A percentile compares a stretch with the other conserved stretches of the same genome.
phyloP scores from a whole-genome alignment of 2,113 vertebrate genomes.

The Amphiprion percula region DNA sequence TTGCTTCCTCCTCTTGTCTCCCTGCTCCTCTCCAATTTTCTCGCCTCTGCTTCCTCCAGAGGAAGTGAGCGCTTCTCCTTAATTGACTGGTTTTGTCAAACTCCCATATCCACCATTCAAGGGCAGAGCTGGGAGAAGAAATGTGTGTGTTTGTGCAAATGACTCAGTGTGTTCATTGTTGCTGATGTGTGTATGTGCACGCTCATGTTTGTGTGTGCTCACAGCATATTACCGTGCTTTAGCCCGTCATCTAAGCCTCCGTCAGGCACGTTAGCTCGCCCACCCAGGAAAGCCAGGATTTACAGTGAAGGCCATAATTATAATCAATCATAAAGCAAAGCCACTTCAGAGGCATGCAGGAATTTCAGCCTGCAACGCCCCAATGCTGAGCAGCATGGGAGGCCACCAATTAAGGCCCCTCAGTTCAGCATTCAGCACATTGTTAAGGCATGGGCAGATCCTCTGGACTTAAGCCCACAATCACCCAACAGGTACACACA shows the following conservation, averaged over 20 bases:
- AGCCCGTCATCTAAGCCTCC: conserved; percentile 48
- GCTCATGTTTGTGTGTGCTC: conserved; percentile 9
- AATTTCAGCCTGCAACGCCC: conserved; percentile 40
- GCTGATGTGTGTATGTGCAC: not conserved
- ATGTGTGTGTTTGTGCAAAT: conserved; percentile 6
- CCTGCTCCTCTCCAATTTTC: conserved; percentile 34
- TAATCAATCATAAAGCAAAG: conserved; percentile 65
- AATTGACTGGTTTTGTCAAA: conserved; percentile 73
- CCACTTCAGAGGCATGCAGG: conserved; percentile 51
- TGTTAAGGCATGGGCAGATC: not conserved
- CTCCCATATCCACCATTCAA: conserved; percentile 44
- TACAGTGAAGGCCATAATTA: conserved; percentile 62
- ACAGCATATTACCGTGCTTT: conserved; percentile 30
- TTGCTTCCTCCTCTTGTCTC: conserved; percentile 28
- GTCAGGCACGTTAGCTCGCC: conserved; percentile 33
- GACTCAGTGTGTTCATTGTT: conserved; percentile 28
- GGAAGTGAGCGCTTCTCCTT: conserved; percentile 46
- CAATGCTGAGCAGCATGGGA: conserved; percentile 42
- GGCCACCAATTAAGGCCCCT: conserved; percentile 60
- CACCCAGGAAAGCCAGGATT: conserved; percentile 63
- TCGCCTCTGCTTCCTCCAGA: conserved; percentile 34
- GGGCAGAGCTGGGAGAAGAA: conserved; percentile 22
- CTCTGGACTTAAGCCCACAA: conserved; percentile 17
- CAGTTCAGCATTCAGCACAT: conserved; percentile 20
- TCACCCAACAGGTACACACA: conserved; percentile 16